Evolutionary conservation across 2,888 invertebrate genomes (phyloP).

Genomic region (Drosophila neonasuta): DNA sequence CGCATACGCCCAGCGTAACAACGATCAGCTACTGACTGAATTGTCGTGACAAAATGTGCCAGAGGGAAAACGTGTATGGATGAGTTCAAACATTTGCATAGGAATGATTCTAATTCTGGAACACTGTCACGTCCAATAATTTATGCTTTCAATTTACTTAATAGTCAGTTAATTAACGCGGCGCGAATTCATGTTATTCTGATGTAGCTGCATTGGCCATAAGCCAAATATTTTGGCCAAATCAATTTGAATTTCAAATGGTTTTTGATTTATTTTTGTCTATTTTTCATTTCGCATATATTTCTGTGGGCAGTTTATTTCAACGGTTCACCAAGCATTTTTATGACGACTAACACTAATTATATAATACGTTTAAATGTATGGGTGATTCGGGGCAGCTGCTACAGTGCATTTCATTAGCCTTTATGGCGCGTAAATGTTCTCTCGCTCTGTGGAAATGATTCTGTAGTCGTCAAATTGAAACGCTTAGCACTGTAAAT

Average conservation of each 20-base stretch:
- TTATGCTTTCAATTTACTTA: slow-evolving; percentile 56
- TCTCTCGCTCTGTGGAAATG: slow-evolving; percentile 10
- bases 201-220: slow-evolving; percentile 21
- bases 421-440: slow-evolving; percentile 31
- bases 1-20: slow-evolving; percentile 54
- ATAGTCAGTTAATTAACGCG: slow-evolving; percentile 59
- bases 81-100: slow-evolving; percentile 18
- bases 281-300: slow-evolving; percentile 10
- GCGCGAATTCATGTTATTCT: slow-evolving; percentile 24
- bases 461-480: slow-evolving; percentile 24
- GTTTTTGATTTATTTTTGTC: slow-evolving; percentile 22
- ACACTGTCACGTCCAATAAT: slow-evolving; percentile 37
- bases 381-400: slow-evolving; percentile 30
- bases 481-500: slow-evolving; percentile 39
- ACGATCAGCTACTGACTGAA: not conserved
- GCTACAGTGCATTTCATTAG: slow-evolving; percentile 26
- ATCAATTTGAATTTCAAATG: slow-evolving; percentile 60
- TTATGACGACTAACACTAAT: slow-evolving; percentile 57
- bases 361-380: slow-evolving; percentile 51
- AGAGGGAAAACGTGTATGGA: not conserved
- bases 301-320: slow-evolving; percentile 36
- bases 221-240: slow-evolving; percentile 44
- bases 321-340: slow-evolving; percentile 40
- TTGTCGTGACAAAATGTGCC: slow-evolving; percentile 18
- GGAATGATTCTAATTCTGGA: slow-evolving; percentile 15